These are phyloP conservation scores for Odontocerum albicorne DNA, from an alignment of 2,888 invertebrate species.

Conservation along the genomic window DNA sequence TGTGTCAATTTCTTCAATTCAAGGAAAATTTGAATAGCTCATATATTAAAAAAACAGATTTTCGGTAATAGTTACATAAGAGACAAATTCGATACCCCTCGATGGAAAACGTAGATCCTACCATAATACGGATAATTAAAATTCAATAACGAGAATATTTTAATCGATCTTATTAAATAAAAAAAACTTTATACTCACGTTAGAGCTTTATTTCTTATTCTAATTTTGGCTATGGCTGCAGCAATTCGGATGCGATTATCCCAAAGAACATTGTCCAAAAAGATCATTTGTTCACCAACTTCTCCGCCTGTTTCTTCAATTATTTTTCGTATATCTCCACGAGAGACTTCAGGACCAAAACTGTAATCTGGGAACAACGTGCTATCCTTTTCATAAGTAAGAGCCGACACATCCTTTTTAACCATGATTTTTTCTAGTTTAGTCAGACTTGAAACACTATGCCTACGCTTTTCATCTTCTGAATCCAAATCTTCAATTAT, in stretches of 20 bases:
- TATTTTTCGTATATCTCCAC: constrained; percentile 26
- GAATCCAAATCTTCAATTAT: not conserved
- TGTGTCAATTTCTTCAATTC: too few relatives aligned
- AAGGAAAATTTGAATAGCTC: too few relatives aligned
- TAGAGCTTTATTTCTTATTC: constrained; percentile 74
- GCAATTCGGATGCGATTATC: constrained; percentile 67
- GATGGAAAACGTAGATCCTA: too few relatives aligned
- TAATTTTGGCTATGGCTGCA: constrained; percentile 74
- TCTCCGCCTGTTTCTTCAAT: constrained; percentile 30
- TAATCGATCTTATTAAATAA: too few relatives aligned
- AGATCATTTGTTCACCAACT: constrained; percentile 47
- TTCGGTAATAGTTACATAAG: too few relatives aligned
- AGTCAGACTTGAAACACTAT: not conserved
- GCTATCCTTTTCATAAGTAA: not conserved
- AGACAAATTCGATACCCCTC: too few relatives aligned
- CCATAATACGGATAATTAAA: too few relatives aligned
- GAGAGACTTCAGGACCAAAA: not conserved
- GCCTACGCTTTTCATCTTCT: constrained; percentile 1
- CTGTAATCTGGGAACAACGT: not conserved
- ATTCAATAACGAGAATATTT: too few relatives aligned
- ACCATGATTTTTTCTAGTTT: too few relatives aligned
- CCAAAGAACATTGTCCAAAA: constrained; percentile 67
- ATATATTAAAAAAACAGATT: too few relatives aligned
- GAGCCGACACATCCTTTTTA: not conserved
- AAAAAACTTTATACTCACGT: constrained; percentile 54